A percentile compares a stretch with the other conserved stretches of the same genome.
Conservation (phyloP, 2,888 invertebrate species). For the Girardia tigrina region DNA sequence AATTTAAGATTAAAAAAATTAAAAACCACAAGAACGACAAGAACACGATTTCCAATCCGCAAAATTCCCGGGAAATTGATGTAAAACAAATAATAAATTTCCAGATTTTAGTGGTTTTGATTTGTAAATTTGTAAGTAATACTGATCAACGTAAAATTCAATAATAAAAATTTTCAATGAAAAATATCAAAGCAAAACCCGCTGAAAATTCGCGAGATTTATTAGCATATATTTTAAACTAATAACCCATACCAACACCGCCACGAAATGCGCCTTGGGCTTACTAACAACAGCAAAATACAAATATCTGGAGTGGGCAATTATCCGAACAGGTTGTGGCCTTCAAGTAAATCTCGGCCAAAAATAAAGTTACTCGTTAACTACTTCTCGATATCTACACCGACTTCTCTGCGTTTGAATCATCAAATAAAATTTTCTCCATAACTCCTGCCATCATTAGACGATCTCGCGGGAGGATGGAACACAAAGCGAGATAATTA, state of each 20-base stretch:
- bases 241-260: constrained; percentile 18
- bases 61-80: too few relatives aligned
- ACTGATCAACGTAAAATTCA: not conserved
- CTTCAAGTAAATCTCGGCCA: constrained; percentile 23
- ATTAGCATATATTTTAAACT: constrained; percentile 23
- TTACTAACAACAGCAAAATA: constrained; percentile 19
- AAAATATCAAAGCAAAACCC: constrained; percentile 19
- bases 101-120: too few relatives aligned
- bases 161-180: not conserved
- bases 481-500: constrained; percentile 23
- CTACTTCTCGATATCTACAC: constrained; percentile 23
- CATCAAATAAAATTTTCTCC: constrained; percentile 23
- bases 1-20: too few relatives aligned
- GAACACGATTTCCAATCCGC: too few relatives aligned
- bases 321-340: constrained; percentile 23
- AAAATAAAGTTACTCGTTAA: not conserved
- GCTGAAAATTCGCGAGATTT: constrained; percentile 20
- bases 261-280: constrained; percentile 19
- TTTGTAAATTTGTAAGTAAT: constrained; percentile 12
- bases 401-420: constrained; percentile 19
- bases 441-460: constrained; percentile 18
- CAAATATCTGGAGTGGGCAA: constrained; percentile 23
- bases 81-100: too few relatives aligned
- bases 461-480: constrained; percentile 18
- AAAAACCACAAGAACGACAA: too few relatives aligned